A percentile compares a stretch with the other conserved stretches of the same genome.
phyloP scores from a whole-genome alignment of 2,888 invertebrate genomes.

The Diarsia brunnea region DNA sequence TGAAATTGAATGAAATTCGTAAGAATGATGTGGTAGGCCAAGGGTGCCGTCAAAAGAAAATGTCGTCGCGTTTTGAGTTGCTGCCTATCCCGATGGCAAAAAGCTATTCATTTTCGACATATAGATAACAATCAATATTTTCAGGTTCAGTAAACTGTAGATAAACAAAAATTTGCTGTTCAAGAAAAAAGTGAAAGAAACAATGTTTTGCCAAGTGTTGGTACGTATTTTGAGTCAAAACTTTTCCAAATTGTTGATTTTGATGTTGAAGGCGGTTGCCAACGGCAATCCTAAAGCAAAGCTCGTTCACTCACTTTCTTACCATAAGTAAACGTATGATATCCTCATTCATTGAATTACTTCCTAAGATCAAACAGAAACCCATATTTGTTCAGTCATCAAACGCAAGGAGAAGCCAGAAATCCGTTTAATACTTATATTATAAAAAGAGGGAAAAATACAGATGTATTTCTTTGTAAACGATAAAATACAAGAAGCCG shows the following conservation, averaged over 20 bases:
- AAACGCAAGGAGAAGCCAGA: slow-evolving; percentile 43
- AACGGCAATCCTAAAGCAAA: neutral
- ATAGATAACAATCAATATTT: too few species aligned
- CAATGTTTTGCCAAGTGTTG: neutral
- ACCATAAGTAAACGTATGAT: slow-evolving; percentile 1
- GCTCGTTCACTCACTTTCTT: neutral
- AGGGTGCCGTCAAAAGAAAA: neutral
- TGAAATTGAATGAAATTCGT: neutral
- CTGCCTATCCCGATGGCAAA: neutral
- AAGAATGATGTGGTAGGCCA: neutral
- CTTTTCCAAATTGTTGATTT: neutral
- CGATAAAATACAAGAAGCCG: slow-evolving; percentile 57
- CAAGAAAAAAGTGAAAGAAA: neutral
- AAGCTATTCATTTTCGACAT: neutral
- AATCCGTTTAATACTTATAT: slow-evolving; percentile 34
- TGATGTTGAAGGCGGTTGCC: neutral
- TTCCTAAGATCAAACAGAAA: slow-evolving; percentile 32
- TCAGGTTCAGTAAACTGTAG: neutral
- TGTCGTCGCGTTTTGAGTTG: neutral
- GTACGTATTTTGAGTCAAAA: neutral
- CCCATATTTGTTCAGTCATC: slow-evolving; percentile 34
- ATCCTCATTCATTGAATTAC: slow-evolving; percentile 1
- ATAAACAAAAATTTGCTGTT: neutral
- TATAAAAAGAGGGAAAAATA: slow-evolving; percentile 37
- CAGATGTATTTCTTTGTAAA: slow-evolving; percentile 51